phyloP scores from a whole-genome alignment of 2,888 invertebrate genomes.

The Cephus nigrinus region DNA sequence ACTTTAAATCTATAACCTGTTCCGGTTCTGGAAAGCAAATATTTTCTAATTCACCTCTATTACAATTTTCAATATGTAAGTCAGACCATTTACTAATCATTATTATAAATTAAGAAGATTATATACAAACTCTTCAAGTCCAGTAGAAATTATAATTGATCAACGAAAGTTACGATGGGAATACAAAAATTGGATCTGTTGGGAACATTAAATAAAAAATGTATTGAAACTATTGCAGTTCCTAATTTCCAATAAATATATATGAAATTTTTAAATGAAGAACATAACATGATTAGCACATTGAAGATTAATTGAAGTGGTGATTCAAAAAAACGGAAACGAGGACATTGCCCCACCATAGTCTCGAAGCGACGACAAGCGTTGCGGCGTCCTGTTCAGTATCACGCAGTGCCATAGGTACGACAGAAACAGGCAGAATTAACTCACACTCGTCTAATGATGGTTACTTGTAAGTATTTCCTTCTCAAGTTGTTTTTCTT shows the following conservation, averaged over 20 bases:
- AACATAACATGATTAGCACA: not conserved
- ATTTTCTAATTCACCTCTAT: not conserved
- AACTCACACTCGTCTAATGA: constrained; percentile 10
- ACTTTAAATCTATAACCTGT: not conserved
- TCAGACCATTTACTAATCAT: not conserved
- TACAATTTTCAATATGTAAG: not conserved
- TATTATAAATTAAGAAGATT: not conserved
- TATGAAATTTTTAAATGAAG: not conserved
- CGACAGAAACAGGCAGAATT: constrained; percentile 1
- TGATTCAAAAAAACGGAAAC: not conserved
- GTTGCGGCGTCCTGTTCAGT: not conserved
- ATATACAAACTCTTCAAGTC: not conserved
- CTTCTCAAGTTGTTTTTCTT: not conserved
- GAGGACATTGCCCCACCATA: not conserved
- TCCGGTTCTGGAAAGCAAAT: not conserved
- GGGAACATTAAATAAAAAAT: not conserved
- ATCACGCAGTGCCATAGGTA: not conserved
- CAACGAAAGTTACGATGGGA: not conserved
- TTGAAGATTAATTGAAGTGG: not conserved
- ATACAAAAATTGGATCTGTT: not conserved
- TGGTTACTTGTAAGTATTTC: constrained; percentile 21
- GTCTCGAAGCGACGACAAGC: not conserved
- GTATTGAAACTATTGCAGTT: not conserved
- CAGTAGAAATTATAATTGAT: not conserved
- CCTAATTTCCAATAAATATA: not conserved